These are phyloP conservation scores for Ceratoteleas bidentatus DNA, from an alignment of 1,140 invertebrate genomes.

Conservation along the genomic window DNA sequence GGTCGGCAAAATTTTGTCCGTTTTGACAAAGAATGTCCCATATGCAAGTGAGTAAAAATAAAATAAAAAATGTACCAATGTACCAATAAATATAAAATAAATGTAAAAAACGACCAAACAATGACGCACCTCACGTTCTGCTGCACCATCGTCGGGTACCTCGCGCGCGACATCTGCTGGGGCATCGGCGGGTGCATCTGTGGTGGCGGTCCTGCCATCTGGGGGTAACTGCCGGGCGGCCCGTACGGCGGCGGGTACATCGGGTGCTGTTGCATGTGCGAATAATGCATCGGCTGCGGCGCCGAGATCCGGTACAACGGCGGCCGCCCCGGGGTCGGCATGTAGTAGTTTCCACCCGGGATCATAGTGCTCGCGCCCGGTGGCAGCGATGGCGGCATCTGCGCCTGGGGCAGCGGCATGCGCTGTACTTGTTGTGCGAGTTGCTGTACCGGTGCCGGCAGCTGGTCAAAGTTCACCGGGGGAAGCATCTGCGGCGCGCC, in stretches of 20 bases:
- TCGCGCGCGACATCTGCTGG: slow-evolving; percentile 77
- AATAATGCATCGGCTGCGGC: slow-evolving; percentile 75
- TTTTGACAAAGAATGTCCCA: too few species aligned
- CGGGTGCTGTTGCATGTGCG: slow-evolving; percentile 65
- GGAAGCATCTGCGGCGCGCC: slow-evolving; percentile 69
- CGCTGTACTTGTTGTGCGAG: slow-evolving; percentile 81
- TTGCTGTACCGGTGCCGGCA: slow-evolving; percentile 81
- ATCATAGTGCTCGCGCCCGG: slow-evolving; percentile 76
- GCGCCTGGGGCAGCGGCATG: slow-evolving; percentile 78
- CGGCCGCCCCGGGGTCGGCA: slow-evolving; percentile 73
- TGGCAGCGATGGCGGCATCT: slow-evolving; percentile 73
- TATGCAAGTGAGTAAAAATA: too few species aligned
- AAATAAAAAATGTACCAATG: too few species aligned
- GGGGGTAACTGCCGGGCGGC: slow-evolving; percentile 70
- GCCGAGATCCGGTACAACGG: slow-evolving; percentile 75
- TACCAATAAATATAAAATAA: too few species aligned
- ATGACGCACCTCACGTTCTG: too few species aligned
- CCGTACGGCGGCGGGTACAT: slow-evolving; percentile 74
- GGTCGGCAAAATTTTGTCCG: too few species aligned
- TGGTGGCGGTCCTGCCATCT: slow-evolving; percentile 73
- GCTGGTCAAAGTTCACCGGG: slow-evolving; percentile 77
- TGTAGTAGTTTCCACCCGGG: slow-evolving; percentile 74
- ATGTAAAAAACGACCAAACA: too few species aligned
- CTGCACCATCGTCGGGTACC: slow-evolving; percentile 77
- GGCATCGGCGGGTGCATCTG: slow-evolving; percentile 80